A percentile compares a stretch with the other conserved stretches of the same genome.
These are phyloP conservation scores for Mythimna vitellina DNA, from an alignment of 2,888 invertebrate genomes.

Conservation along the genomic window DNA sequence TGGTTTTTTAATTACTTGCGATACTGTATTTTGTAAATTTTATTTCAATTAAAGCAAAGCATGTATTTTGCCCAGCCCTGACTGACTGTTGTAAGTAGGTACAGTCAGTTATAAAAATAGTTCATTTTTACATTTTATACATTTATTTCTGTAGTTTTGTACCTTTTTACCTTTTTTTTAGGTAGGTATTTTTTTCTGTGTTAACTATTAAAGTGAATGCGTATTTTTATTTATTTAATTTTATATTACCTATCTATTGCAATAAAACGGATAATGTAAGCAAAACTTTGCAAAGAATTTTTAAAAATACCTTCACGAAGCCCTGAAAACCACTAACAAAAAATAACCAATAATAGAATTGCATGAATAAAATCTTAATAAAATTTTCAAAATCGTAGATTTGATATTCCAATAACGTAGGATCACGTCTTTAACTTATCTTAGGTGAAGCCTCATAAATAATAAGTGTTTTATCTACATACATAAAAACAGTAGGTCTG, in stretches of 20 bases:
- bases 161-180: too few relatives aligned
- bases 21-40: too few relatives aligned
- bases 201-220: background rate
- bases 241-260: background rate
- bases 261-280: slow-evolving; percentile 12
- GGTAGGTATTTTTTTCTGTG: background rate
- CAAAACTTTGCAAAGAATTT: slow-evolving; percentile 9
- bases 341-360: background rate
- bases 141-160: too few relatives aligned
- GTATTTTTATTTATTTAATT: background rate
- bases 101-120: background rate
- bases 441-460: slow-evolving; percentile 26
- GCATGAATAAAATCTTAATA: slow-evolving; percentile 31
- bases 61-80: too few relatives aligned
- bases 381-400: slow-evolving; percentile 5
- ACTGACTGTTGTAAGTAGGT: background rate
- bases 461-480: slow-evolving; percentile 18
- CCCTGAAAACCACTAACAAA: background rate
- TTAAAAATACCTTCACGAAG: slow-evolving; percentile 1
- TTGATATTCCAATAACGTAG: slow-evolving; percentile 36
- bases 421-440: slow-evolving; percentile 18
- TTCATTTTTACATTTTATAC: too few relatives aligned
- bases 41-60: too few relatives aligned
- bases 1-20: too few relatives aligned
- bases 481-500: too few relatives aligned